Evolutionary conservation across 2,113 vertebrate species (phyloP).

Genomic region (Halcyon malimbica): DNA sequence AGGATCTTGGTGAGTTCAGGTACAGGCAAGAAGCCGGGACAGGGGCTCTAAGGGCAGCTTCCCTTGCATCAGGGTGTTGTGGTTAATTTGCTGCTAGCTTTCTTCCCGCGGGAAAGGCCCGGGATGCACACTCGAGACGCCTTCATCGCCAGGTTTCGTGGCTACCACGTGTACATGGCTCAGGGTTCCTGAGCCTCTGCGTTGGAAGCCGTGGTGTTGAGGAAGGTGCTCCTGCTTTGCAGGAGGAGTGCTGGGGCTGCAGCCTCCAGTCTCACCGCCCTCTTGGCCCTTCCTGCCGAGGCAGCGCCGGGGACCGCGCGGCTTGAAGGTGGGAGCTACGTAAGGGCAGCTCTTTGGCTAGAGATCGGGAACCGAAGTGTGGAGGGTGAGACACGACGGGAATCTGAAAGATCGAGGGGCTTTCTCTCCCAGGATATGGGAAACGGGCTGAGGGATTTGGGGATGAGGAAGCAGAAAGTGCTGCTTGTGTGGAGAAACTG

Average conservation of each 20-base stretch:
- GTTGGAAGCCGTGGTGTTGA: rapidly evolving
- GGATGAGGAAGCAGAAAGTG: neutral
- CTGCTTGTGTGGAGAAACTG: neutral
- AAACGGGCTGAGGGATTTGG: neutral
- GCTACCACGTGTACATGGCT: neutral
- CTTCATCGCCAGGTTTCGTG: neutral
- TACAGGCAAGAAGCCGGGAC: rapidly evolving
- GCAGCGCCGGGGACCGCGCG: rapidly evolving
- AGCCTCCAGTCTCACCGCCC: neutral
- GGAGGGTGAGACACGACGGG: neutral
- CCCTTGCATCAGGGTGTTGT: neutral
- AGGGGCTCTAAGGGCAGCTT: neutral
- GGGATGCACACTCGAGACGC: neutral
- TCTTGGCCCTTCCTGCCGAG: rapidly evolving
- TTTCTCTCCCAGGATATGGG: neutral
- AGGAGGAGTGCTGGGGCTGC: neutral
- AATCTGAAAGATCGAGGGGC: neutral
- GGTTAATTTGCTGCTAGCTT: neutral
- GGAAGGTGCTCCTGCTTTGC: neutral
- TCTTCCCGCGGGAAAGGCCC: neutral
- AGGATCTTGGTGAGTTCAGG: neutral
- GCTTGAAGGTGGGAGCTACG: neutral
- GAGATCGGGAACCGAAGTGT: neutral
- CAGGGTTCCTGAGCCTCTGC: neutral
- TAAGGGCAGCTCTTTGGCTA: neutral